phyloP scores from a whole-genome alignment of 2,888 invertebrate genomes.

The Leptinotarsa haldemani region DNA sequence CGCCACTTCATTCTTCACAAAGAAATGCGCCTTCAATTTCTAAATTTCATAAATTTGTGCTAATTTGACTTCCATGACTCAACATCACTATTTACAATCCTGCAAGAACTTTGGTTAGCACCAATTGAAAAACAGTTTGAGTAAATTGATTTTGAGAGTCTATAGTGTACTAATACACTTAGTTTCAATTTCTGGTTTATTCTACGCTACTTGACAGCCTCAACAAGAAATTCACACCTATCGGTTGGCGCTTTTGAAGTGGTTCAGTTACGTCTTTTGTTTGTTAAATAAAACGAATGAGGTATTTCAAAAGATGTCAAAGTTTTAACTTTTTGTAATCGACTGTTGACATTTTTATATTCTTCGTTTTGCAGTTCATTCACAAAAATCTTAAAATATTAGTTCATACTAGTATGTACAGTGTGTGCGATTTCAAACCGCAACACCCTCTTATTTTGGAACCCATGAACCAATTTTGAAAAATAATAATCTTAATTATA shows the following conservation, averaged over 20 bases:
- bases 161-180: constrained; percentile 48
- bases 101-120: constrained; percentile 33
- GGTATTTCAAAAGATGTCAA: no score
- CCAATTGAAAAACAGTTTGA: constrained; percentile 54
- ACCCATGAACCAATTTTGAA: no score
- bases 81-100: constrained; percentile 8
- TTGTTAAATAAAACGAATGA: background rate
- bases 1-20: no score
- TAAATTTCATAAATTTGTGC: background rate
- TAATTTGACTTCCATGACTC: constrained; percentile 14
- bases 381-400: no score
- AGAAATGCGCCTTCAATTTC: background rate
- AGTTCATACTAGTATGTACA: no score
- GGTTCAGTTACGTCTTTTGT: constrained; percentile 20
- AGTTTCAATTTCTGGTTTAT: constrained; percentile 50
- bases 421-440: no score
- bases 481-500: no score
- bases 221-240: constrained; percentile 48
- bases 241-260: constrained; percentile 35
- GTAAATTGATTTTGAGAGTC: constrained; percentile 52
- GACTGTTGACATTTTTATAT: no score
- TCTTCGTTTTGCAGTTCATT: no score
- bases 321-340: no score
- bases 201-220: constrained; percentile 45
- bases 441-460: no score